Percentiles rank a stretch among this genome's conserved stretches.
Conservation (phyloP, 1,140 invertebrate genomes). For the Pogonus chalceus region DNA sequence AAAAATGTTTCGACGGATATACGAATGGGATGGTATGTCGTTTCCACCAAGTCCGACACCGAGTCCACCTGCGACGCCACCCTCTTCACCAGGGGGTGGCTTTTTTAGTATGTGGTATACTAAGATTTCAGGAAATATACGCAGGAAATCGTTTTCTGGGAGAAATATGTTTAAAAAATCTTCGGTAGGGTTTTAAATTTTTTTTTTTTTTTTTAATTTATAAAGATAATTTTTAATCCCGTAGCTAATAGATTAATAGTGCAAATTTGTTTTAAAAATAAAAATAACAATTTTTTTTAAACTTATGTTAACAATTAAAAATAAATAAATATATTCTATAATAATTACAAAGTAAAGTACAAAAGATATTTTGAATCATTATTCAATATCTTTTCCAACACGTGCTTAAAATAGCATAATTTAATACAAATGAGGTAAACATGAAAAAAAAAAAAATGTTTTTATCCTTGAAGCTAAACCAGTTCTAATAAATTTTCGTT, state of each 20-base stretch:
- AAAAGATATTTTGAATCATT: too few relatives aligned
- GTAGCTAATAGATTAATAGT: neutral
- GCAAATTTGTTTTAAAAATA: too few relatives aligned
- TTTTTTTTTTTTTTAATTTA: neutral
- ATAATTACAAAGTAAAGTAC: too few relatives aligned
- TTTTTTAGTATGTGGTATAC: neutral
- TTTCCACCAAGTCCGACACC: neutral
- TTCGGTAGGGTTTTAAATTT: neutral
- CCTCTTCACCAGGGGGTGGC: neutral
- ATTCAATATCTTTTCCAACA: too few relatives aligned
- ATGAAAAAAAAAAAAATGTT: too few relatives aligned
- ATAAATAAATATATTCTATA: too few relatives aligned
- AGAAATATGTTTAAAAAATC: neutral
- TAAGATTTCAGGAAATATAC: neutral
- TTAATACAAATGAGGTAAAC: too few relatives aligned
- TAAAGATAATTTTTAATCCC: neutral
- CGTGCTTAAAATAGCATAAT: too few relatives aligned
- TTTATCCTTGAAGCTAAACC: too few relatives aligned
- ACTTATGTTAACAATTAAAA: too few relatives aligned
- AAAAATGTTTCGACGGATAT: slow-evolving; percentile 4
- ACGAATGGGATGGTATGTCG: neutral
- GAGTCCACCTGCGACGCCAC: slow-evolving; percentile 1
- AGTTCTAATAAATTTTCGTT: too few relatives aligned
- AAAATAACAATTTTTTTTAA: too few relatives aligned
- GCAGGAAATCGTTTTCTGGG: neutral